Base-by-base conservation (phyloP, 2,797 vertebrate genomes). In the Falco peregrinus region DNA sequence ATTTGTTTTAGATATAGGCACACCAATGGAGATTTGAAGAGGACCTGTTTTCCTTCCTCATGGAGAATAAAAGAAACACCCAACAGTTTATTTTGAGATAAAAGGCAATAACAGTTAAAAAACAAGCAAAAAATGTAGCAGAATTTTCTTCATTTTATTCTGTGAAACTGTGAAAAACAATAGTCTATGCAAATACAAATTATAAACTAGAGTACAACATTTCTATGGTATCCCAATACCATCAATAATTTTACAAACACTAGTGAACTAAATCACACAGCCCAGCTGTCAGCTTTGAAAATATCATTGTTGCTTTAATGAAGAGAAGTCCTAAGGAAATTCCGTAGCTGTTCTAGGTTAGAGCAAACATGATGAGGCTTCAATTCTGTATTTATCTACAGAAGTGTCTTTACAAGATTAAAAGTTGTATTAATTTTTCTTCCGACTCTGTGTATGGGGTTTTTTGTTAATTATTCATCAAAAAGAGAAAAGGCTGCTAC, bases 381-480 rank as follows among this genome's bases (percentile, higher is more conserved):
- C 17, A 85, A n/a, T 80, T 91, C n/a, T 83, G 45, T 76, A 22
- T 77, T 89, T 93, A 80, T 65, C 59, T 82, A 56, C 29, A 81
- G 71, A 92, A 64, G 22, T 41, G 71, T 70, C 37, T 91, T 89
- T 91, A 48, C 20, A 89, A 82, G 76, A 76, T 76, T 89, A 85
- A 95, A 91, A 54, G 37, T 22, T 37, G 10, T 51, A 95, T 88
- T 53, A 60, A 39, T 61, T 90, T 95, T 91, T 41, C n/a, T 61
- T 90, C 76, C 65, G 21, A 41, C 18, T 90, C 61, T 65, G 15
- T 47, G 16, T 78, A 13, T 59, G 10, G 14, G 10, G 12, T 5
- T 71, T 92, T 69, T 80, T 79, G 50, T 87, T 82, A 94, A 87
- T 94, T 93, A 90, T 86, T 91, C 19, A 85, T 81, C 43, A 81